Evolutionary conservation across 2,888 invertebrate species (phyloP).

Genomic region (Drosophila fulvimacula): DNA sequence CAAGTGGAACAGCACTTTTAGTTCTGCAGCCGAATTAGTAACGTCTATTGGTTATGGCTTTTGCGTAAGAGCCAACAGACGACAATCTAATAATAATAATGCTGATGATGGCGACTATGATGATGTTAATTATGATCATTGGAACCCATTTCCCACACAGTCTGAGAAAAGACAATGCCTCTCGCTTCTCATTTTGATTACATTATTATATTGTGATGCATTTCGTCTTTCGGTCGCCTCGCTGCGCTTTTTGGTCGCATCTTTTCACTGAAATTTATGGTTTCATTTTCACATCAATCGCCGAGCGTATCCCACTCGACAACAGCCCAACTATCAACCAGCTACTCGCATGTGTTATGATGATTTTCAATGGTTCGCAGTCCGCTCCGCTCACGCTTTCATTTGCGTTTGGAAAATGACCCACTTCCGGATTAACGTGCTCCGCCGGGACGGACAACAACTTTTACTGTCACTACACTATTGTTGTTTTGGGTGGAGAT

Average conservation of each 20-base stretch:
- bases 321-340: conserved; percentile 17
- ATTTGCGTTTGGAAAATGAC: conserved; percentile 77
- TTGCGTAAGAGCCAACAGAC: conserved; percentile 38
- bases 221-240: conserved; percentile 15
- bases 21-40: conserved; percentile 27
- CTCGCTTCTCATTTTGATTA: conserved; percentile 60
- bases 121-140: conserved; percentile 24
- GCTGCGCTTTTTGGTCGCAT: conserved; percentile 10
- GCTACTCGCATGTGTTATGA: conserved; percentile 50
- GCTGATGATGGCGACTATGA: not conserved
- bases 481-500: conserved; percentile 24
- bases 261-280: conserved; percentile 46
- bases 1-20: conserved; percentile 4
- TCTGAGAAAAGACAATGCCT: conserved; percentile 46
- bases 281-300: conserved; percentile 69
- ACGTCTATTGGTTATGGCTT: conserved; percentile 41
- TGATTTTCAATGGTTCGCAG: conserved; percentile 65
- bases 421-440: conserved; percentile 76
- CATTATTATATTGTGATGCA: conserved; percentile 50
- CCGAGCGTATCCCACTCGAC: conserved; percentile 49
- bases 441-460: conserved; percentile 43
- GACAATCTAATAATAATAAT: not conserved
- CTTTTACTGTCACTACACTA: conserved; percentile 64
- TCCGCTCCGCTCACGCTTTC: conserved; percentile 60
- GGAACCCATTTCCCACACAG: conserved; percentile 52